Evolutionary conservation across 2,888 invertebrate species (phyloP), one percentile per base, ranked within the genome.

Genomic region (Macropis europaea): DNA sequence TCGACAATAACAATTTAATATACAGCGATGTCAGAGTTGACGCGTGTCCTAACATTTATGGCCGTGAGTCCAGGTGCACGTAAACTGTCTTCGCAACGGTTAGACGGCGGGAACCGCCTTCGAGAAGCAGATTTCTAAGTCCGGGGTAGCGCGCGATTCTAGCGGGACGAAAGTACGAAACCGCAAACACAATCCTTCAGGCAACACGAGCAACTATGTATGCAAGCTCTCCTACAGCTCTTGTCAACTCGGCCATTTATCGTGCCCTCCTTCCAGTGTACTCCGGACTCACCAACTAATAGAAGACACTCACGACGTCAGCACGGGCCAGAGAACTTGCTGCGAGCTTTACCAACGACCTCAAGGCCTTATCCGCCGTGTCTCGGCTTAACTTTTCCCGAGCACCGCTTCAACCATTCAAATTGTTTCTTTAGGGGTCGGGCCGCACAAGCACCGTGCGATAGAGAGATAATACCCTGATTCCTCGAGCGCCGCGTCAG

Each of bases 91-190:
- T 22, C 5, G 34, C 26, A 17, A 15, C 53, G n/a, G 19, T 19
- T 36, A 36, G 50, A 32, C 50, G 54, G 53, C 36, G 56, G 30
- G 6, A 28, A 22, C 22, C 34, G 19, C 38, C 30, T 73, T 85
- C 82, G 84, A 84, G 79, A 84, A 83, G 84, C 80, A 85, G 83
- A 86, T 86, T 86, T 79, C 47, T 19, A 19, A 45, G 43, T 24
- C 13, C 34, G 13, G 13, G 43, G n/a, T 34, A 9, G 19, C 30
- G 28, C 13, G 43, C 71, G 59, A 48, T 43, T 54, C 52, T 77
- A 53, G 66, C 72, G 66, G 40, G 34, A 56, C 61, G 64, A 64
- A 74, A 66, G 66, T 67, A 66, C 73, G 60, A 82, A n/a, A 83
- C 78, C 60, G 81, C 83, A 84, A 85, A 84, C 77, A 79, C 74